Percentiles rank a stretch among this genome's conserved stretches.
Evolutionary conservation across 2,113 vertebrate species (phyloP).

Genomic region (Lagopus muta): DNA sequence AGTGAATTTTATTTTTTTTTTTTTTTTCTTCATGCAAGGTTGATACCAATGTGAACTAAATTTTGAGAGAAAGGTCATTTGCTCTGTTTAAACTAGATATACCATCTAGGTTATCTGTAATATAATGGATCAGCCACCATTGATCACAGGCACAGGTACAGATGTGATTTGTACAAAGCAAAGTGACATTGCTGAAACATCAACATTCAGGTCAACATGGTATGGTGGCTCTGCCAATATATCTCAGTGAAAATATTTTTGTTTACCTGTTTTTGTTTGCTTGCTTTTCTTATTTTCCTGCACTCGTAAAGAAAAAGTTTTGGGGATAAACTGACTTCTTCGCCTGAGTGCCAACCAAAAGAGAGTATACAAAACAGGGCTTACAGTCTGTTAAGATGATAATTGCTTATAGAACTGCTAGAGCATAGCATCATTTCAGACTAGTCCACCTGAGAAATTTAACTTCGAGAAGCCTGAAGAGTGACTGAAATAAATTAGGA

Average conservation of each 20-base stretch:
- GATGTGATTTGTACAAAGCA: background rate
- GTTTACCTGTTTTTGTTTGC: background rate
- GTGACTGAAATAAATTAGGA: slow-evolving; percentile 83
- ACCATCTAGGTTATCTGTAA: background rate
- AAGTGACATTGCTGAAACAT: background rate
- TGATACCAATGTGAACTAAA: background rate
- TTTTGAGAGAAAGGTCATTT: background rate
- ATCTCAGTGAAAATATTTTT: background rate
- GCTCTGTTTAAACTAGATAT: fast-evolving
- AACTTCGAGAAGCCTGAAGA: slow-evolving; percentile 64
- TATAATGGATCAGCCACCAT: background rate
- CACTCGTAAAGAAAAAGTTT: background rate
- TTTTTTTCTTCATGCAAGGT: background rate
- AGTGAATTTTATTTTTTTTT: background rate
- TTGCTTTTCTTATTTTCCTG: background rate
- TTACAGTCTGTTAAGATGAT: slow-evolving; percentile 76
- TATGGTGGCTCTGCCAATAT: background rate
- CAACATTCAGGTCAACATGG: background rate
- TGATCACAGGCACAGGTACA: background rate
- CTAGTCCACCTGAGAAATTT: slow-evolving; percentile 80
- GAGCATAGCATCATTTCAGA: slow-evolving; percentile 77
- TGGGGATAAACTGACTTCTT: slow-evolving; percentile 30
- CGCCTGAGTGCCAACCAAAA: slow-evolving; percentile 55
- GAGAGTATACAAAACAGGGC: slow-evolving; percentile 65
- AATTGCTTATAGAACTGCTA: slow-evolving; percentile 79